These are phyloP conservation scores for Drosophila ogumai DNA, from an alignment of 1,140 invertebrate genomes.

Conservation along the genomic window DNA sequence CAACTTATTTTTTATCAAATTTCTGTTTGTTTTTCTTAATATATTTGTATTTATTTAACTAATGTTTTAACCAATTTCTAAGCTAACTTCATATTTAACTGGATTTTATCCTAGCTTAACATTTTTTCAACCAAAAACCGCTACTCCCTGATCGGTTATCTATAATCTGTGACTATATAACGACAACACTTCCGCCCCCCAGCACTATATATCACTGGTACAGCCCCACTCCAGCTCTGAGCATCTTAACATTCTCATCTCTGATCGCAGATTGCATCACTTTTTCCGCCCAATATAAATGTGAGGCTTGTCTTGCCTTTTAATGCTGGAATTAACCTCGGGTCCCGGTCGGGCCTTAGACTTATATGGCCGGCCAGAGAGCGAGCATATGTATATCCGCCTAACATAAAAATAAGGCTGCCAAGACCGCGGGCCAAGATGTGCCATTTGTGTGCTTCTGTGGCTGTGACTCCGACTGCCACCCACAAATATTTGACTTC, in stretches of 20 bases:
- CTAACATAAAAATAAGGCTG: constrained; percentile 60
- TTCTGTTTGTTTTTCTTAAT: too few species aligned
- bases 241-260: constrained; percentile 54
- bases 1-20: too few species aligned
- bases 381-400: constrained; percentile 65
- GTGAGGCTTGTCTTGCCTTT: constrained; percentile 68
- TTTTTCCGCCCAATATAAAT: constrained; percentile 53
- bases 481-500: constrained; percentile 82
- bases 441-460: constrained; percentile 67
- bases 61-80: not conserved
- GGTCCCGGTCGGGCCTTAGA: constrained; percentile 60
- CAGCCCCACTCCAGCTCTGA: not conserved
- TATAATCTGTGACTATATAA: constrained; percentile 31
- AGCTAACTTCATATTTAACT: not conserved
- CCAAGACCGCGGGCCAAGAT: constrained; percentile 54
- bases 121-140: not conserved
- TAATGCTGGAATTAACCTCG: constrained; percentile 78
- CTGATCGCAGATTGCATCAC: constrained; percentile 54
- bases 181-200: constrained; percentile 33
- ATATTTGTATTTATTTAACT: not conserved
- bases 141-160: constrained; percentile 16
- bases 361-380: constrained; percentile 45
- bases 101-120: not conserved
- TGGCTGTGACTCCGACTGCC: constrained; percentile 41
- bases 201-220: constrained; percentile 29